Evolutionary conservation across 1,140 invertebrate genomes (phyloP).

Genomic region (Ostrea denselamellosa): DNA sequence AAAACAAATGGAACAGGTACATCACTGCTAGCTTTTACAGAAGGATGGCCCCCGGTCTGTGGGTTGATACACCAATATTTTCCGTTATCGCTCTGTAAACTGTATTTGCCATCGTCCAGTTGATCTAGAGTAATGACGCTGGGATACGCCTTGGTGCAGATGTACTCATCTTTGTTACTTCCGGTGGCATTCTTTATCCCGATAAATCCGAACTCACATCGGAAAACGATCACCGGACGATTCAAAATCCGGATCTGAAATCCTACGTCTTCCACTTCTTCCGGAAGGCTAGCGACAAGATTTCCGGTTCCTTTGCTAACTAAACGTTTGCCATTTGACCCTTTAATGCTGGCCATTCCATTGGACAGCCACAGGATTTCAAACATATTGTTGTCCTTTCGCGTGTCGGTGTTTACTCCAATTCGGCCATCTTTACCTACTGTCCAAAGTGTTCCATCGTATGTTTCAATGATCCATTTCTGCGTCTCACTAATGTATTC

Average conservation of each 20-base stretch:
- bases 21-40: slow-evolving; percentile 90
- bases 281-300: slow-evolving; percentile 92
- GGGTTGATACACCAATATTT: slow-evolving; percentile 85
- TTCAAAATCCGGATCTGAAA: slow-evolving; percentile 83
- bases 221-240: slow-evolving; percentile 93
- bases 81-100: slow-evolving; percentile 94
- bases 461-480: slow-evolving; percentile 96
- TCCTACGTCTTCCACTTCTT: slow-evolving; percentile 84
- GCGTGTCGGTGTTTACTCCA: slow-evolving; percentile 91
- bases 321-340: slow-evolving; percentile 92
- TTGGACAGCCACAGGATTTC: slow-evolving; percentile 94
- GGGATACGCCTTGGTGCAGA: slow-evolving; percentile 97
- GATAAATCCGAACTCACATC: slow-evolving; percentile 97
- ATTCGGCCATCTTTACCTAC: slow-evolving; percentile 91
- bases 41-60: slow-evolving; percentile 85
- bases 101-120: slow-evolving; percentile 87
- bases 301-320: slow-evolving; percentile 95
- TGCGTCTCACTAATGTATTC: slow-evolving; percentile 93
- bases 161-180: slow-evolving; percentile 87
- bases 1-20: slow-evolving; percentile 92
- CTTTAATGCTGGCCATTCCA: slow-evolving; percentile 90
- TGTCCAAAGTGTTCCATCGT: slow-evolving; percentile 98
- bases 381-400: slow-evolving; percentile 82
- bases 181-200: slow-evolving; percentile 85
- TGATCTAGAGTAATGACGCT: slow-evolving; percentile 95